Percentiles rank a stretch among this genome's conserved stretches.
phyloP scores from a whole-genome alignment of 2,113 vertebrate genomes.

The Azemiops feae region DNA sequence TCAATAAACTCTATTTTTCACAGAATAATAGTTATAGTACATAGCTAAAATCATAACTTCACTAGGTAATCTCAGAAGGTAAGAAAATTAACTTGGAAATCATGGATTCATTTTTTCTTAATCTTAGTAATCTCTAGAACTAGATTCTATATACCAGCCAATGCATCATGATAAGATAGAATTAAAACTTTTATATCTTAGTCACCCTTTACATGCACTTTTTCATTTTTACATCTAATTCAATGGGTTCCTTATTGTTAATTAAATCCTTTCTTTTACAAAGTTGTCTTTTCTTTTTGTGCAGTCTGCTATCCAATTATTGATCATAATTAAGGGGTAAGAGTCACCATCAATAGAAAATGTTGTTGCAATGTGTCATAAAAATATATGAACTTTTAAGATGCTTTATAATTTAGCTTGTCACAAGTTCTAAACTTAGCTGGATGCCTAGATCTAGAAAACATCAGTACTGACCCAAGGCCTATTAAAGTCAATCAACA shows the following conservation, averaged over 20 bases:
- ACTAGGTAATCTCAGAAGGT: background rate
- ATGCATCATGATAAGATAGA: background rate
- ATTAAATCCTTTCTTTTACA: constrained; percentile 9
- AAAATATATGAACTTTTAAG: constrained; percentile 25
- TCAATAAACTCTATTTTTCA: background rate
- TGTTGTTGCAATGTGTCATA: constrained; percentile 22
- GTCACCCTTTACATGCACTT: background rate
- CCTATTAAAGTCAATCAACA: constrained; percentile 21
- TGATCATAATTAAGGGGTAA: constrained; percentile 27
- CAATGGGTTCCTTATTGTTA: background rate
- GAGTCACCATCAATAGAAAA: constrained; percentile 20
- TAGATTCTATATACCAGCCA: constrained; percentile 8
- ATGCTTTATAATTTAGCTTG: constrained; percentile 23
- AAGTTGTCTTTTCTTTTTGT: background rate
- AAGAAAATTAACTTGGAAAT: background rate
- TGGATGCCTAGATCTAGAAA: background rate
- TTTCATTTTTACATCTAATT: background rate
- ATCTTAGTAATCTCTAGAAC: background rate
- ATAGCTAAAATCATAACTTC: background rate
- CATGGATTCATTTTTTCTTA: background rate
- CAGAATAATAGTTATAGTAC: background rate
- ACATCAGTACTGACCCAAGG: background rate
- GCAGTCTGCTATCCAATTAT: constrained; percentile 14
- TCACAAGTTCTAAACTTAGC: constrained; percentile 23
- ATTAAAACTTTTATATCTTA: constrained; percentile 6